Evolutionary conservation across 37 sponge, comb jelly and placozoan genomes (phyloP).

Genomic region (Ephydatia muelleri): DNA sequence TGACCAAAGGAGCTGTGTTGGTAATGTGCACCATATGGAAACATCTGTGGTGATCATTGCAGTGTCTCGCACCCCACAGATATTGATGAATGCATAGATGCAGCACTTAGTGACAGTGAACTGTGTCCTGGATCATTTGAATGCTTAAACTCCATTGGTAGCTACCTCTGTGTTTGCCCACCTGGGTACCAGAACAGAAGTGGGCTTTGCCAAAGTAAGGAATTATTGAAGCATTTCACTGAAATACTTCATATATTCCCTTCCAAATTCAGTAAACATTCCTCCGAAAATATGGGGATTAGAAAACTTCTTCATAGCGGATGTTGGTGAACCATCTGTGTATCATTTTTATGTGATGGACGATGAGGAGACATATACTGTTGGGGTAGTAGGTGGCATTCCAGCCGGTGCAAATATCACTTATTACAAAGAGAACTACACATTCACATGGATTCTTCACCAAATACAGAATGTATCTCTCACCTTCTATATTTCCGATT

Average conservation of each 20-base stretch:
- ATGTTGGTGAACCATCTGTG: background rate
- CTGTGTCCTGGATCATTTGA: background rate
- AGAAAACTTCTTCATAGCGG: background rate
- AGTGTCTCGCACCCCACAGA: background rate
- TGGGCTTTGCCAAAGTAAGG: background rate
- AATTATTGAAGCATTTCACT: too few relatives aligned
- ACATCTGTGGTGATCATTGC: too few relatives aligned
- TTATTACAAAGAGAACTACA: background rate
- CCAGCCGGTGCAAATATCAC: background rate
- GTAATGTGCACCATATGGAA: background rate
- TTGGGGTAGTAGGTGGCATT: background rate
- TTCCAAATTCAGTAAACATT: constrained; percentile 1
- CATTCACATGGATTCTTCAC: background rate
- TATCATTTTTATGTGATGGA: background rate
- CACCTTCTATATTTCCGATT: constrained; percentile 8
- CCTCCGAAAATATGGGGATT: background rate
- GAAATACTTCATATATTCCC: too few relatives aligned
- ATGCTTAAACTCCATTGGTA: background rate
- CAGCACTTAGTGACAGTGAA: background rate
- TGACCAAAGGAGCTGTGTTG: background rate
- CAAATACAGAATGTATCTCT: background rate
- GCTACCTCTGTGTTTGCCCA: background rate
- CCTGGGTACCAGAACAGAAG: background rate
- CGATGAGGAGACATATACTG: background rate
- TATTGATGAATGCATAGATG: background rate